These are phyloP conservation scores for Odontamblyopus lacepedii DNA, from an alignment of 2,797 vertebrate species.

Conservation along the genomic window DNA sequence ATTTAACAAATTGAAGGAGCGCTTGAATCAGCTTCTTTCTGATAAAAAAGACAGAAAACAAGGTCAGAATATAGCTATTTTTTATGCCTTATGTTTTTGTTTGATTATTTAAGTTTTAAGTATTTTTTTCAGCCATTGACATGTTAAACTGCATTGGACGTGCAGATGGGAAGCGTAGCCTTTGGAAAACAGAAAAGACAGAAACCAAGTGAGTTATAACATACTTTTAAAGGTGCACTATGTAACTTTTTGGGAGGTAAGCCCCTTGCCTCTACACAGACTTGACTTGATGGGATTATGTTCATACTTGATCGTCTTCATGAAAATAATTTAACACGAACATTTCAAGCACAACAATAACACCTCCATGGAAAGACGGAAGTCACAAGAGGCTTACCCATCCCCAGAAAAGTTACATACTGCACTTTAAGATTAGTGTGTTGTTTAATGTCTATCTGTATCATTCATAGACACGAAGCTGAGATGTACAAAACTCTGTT, in stretches of 20 bases:
- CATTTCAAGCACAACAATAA: too few relatives aligned
- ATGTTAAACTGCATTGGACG: slow-evolving; percentile 91
- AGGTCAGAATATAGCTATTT: slow-evolving; percentile 66
- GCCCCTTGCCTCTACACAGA: too few relatives aligned
- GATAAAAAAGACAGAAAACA: slow-evolving; percentile 93
- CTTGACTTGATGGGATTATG: too few relatives aligned
- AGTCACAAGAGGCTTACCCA: background rate
- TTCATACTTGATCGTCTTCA: too few relatives aligned
- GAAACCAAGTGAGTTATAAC: slow-evolving; percentile 84
- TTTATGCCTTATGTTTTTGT: background rate
- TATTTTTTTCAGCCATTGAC: slow-evolving; percentile 84
- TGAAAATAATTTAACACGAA: too few relatives aligned
- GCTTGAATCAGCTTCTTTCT: slow-evolving; percentile 90
- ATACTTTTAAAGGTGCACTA: background rate
- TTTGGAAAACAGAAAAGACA: slow-evolving; percentile 94
- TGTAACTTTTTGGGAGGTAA: background rate
- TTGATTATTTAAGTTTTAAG: slow-evolving; percentile 15
- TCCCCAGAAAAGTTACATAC: background rate
- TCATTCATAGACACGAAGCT: slow-evolving; percentile 84
- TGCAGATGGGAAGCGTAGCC: slow-evolving; percentile 91
- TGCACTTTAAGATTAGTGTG: background rate
- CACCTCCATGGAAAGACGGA: too few relatives aligned
- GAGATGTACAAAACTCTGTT: slow-evolving; percentile 94
- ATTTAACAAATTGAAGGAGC: slow-evolving; percentile 92
- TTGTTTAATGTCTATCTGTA: slow-evolving; percentile 11